Evolutionary conservation across 2,797 vertebrate species (phyloP).

Genomic region (Delichon dasypus): DNA sequence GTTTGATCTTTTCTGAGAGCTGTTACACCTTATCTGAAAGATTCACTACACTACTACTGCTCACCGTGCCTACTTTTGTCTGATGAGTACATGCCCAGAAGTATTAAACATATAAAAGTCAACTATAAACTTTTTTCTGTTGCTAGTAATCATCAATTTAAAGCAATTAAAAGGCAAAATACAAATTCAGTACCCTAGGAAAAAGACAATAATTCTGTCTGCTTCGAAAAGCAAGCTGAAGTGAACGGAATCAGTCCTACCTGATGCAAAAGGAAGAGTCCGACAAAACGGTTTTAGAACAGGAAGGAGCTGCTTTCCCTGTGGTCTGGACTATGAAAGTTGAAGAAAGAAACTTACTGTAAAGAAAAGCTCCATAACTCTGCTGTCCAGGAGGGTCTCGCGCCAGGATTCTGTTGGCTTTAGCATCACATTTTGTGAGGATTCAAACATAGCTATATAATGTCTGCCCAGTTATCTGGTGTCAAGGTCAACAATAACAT

Average conservation of each 20-base stretch:
- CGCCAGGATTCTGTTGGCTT: conserved; percentile 98
- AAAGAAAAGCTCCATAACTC: conserved; percentile 99
- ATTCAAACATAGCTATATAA: conserved; percentile 99
- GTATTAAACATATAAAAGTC: neutral
- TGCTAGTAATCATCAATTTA: neutral
- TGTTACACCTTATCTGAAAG: neutral
- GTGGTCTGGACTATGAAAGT: conserved; percentile 32
- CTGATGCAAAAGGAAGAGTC: conserved; percentile 49
- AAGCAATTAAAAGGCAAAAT: neutral
- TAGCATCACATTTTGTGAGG: conserved; percentile 97
- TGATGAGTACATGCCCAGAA: neutral
- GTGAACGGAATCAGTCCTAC: conserved; percentile 40
- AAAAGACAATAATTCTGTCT: neutral
- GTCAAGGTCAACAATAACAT: conserved; percentile 96
- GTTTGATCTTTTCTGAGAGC: neutral
- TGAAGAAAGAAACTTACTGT: conserved; percentile 85
- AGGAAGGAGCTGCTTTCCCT: conserved; percentile 41
- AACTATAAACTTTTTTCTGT: neutral
- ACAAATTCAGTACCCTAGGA: neutral
- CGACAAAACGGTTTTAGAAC: conserved; percentile 28
- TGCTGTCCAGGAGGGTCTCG: conserved; percentile 94
- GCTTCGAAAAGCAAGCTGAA: neutral
- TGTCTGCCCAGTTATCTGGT: conserved; percentile 96
- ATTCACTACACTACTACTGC: neutral
- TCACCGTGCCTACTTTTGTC: neutral